A percentile compares a stretch with the other conserved stretches of the same genome.
These are phyloP conservation scores for Anolis carolinensis DNA, from an alignment of 2,113 vertebrate genomes.

Conservation along the genomic window DNA sequence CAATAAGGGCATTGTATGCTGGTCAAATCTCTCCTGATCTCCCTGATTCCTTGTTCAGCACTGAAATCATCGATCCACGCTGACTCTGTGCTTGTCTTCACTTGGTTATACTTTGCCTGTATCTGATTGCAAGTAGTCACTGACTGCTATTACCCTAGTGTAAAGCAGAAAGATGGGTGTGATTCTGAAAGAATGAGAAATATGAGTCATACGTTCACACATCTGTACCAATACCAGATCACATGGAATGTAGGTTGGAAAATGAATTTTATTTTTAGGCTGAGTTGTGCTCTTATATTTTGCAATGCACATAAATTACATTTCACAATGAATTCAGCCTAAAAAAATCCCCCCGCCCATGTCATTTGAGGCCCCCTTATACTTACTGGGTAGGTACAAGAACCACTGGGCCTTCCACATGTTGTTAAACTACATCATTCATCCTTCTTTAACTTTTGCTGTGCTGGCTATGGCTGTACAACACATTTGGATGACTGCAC, in stretches of 20 bases:
- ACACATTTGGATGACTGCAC: too few relatives aligned
- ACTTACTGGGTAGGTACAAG: slow-evolving; percentile 9
- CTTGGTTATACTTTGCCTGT: not conserved
- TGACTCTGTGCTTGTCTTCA: too few relatives aligned
- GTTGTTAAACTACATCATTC: too few relatives aligned
- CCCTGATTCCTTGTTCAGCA: too few relatives aligned
- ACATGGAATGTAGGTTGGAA: slow-evolving; percentile 39
- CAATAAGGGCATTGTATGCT: too few relatives aligned
- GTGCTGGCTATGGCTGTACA: too few relatives aligned
- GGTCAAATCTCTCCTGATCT: too few relatives aligned
- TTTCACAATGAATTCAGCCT: slow-evolving; percentile 34
- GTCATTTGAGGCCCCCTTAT: slow-evolving; percentile 41
- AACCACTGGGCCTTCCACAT: too few relatives aligned
- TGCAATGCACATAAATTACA: slow-evolving; percentile 43
- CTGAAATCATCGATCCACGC: too few relatives aligned
- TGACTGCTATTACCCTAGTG: not conserved
- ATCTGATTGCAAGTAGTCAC: not conserved
- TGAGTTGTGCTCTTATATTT: slow-evolving; percentile 35
- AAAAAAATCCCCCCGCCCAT: slow-evolving; percentile 33
- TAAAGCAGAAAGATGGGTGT: not conserved
- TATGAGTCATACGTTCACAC: not conserved
- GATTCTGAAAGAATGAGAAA: not conserved
- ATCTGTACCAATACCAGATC: slow-evolving; percentile 15
- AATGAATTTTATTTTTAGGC: slow-evolving; percentile 37
- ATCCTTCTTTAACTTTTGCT: too few relatives aligned